Conservation (phyloP, 2,113 vertebrate species). For the Alaudala cheleensis region DNA sequence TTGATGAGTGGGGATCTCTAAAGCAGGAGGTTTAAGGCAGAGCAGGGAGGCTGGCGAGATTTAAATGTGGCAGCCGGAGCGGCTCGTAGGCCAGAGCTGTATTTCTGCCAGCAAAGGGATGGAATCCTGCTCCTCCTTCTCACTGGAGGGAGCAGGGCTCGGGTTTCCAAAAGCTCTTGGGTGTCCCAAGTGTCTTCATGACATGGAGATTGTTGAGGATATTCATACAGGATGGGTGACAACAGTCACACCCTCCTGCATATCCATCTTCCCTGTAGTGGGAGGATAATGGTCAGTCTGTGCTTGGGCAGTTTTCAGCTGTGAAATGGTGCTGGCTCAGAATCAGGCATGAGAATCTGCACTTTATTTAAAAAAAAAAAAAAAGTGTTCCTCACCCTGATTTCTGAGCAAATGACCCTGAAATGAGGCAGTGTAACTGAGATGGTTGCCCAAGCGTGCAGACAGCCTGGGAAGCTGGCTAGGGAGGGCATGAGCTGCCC, state of each 20-base stretch:
- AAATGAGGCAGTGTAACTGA: neutral
- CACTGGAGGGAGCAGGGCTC: neutral
- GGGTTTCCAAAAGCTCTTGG: neutral
- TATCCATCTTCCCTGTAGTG: accelerated
- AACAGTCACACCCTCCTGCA: accelerated
- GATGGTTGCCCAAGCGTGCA: accelerated
- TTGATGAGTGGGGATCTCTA: constrained; percentile 70
- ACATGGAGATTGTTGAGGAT: accelerated
- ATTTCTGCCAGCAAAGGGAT: neutral
- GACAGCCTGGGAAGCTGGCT: neutral
- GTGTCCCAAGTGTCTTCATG: neutral
- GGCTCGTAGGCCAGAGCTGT: accelerated
- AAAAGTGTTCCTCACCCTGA: neutral
- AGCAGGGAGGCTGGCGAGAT: constrained; percentile 15
- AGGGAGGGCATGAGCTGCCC: accelerated
- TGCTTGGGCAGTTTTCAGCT: accelerated
- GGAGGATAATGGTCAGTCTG: neutral
- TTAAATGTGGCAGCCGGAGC: neutral
- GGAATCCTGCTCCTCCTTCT: neutral
- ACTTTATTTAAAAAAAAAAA: neutral
- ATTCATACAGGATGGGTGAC: accelerated
- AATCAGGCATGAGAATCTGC: accelerated
- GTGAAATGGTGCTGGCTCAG: neutral
- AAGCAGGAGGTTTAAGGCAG: constrained; percentile 58
- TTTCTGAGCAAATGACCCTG: neutral